These are phyloP conservation scores for Batillaria attramentaria DNA, from an alignment of 1,140 invertebrate species.

Conservation along the genomic window DNA sequence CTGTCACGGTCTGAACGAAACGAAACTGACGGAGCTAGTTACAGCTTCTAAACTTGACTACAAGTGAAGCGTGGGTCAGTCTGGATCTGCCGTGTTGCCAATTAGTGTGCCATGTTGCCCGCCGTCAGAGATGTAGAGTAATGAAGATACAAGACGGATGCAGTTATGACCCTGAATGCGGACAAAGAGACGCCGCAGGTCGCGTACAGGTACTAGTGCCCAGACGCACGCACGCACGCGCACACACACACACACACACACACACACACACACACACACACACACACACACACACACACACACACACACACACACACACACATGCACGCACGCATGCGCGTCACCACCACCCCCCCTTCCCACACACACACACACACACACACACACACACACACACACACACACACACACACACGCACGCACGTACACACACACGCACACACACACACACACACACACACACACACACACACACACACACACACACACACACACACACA, in stretches of 20 bases:
- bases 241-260: neutral
- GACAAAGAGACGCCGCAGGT: too few relatives aligned
- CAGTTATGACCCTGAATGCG: neutral
- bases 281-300: neutral
- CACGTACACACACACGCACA: neutral
- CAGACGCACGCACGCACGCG: neutral
- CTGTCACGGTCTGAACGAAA: too few relatives aligned
- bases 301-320: neutral
- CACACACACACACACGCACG: neutral
- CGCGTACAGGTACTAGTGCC: too few relatives aligned
- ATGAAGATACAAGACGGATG: neutral
- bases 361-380: neutral
- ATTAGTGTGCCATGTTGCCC: too few relatives aligned
- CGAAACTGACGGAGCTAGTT: too few relatives aligned
- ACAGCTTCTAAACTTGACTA: too few relatives aligned
- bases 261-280: neutral
- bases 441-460: neutral
- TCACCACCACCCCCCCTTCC: neutral
- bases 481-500: neutral
- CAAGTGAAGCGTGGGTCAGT: too few relatives aligned
- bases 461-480: neutral
- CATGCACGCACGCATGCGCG: neutral
- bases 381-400: neutral
- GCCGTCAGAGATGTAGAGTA: too few relatives aligned
- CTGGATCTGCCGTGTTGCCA: too few relatives aligned